Base-by-base conservation (phyloP, 2,888 invertebrate genomes). In the Masnerella sp. region DNA sequence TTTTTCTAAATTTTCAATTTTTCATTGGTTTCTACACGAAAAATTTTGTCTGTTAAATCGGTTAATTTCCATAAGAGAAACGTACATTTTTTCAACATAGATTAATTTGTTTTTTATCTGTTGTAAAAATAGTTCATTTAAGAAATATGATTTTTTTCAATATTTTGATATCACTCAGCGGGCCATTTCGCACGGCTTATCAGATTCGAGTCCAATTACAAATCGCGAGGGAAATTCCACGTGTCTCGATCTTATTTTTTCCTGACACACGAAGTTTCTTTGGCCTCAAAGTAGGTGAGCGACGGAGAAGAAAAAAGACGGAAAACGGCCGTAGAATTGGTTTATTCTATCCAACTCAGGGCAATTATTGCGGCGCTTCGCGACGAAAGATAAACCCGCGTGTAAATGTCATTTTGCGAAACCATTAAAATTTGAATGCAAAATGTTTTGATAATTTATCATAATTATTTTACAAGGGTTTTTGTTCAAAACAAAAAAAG, bases 351-450 rank as follows among this genome's bases (percentile, higher is more conserved):
- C 45, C 43, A 42, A 70, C 62, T 49, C 42, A 17, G 34, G 36
- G 56, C 56, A 70, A 70, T 70, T 70, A 70, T 70, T 56, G 56
- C 36, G 40, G 56, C 42, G 42, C 62, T 36, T 40, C 30, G 51
- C 36, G 62, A 62, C 56, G 61, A 54, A 70, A 70, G 70, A 62
- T 70, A 70, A 70, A 70, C 58, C 45, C 32, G 56, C 69, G 54
- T 47, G 54, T 52, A 56, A 70, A 62, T 54, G 62, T 25, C 49
- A 32, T 47, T 56, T 56, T 52, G 54, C 42, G 25, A 40, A 5
- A 30, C 28, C 45, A 69, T 61, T 69, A 45, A 45, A 61, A 54
- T 61, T 25, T 45, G 11, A 32, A 69, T 54, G 32, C n/a, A n/a
- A n/a, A n/a, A n/a, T n/a, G n/a, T n/a, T n/a, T n/a, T n/a, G n/a